A percentile compares a stretch with the other conserved stretches of the same genome.
Conservation (phyloP, 2,113 vertebrate genomes). For the Rynchops niger region DNA sequence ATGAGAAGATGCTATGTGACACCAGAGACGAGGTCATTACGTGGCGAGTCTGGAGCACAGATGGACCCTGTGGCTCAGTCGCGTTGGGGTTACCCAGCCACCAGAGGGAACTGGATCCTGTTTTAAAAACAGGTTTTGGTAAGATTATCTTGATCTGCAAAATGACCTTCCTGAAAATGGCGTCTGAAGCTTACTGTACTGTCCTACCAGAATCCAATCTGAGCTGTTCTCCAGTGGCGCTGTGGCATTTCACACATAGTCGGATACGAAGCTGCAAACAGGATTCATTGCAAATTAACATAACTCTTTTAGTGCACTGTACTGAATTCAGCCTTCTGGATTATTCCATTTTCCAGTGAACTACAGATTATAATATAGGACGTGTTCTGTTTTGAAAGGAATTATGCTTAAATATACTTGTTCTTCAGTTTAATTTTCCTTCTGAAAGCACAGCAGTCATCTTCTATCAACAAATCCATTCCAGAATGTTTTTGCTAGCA, state of each 20-base stretch:
- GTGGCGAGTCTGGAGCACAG: not conserved
- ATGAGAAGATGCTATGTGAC: rapidly evolving
- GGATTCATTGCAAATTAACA: not conserved
- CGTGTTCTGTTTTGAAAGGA: conserved; percentile 55
- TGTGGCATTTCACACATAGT: not conserved
- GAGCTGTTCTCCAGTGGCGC: not conserved
- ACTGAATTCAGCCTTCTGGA: conserved; percentile 4
- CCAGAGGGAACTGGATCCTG: not conserved
- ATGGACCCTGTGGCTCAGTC: not conserved
- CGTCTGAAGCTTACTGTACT: not conserved
- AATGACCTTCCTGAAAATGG: not conserved
- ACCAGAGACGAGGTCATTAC: not conserved
- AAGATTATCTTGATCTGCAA: not conserved
- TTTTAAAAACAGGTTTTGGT: not conserved
- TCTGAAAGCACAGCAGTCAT: conserved; percentile 47
- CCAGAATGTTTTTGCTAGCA: conserved; percentile 58
- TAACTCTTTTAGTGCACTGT: not conserved
- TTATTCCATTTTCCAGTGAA: conserved; percentile 53
- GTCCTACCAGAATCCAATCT: not conserved
- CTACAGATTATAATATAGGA: not conserved
- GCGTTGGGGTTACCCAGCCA: not conserved
- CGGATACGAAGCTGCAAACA: not conserved
- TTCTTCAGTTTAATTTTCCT: conserved; percentile 55
- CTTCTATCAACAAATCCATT: conserved; percentile 57
- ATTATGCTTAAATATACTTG: conserved; percentile 64